Percentiles rank a stretch among this genome's conserved stretches.
phyloP scores from a whole-genome alignment of 1,140 invertebrate genomes.

The Batillaria attramentaria region DNA sequence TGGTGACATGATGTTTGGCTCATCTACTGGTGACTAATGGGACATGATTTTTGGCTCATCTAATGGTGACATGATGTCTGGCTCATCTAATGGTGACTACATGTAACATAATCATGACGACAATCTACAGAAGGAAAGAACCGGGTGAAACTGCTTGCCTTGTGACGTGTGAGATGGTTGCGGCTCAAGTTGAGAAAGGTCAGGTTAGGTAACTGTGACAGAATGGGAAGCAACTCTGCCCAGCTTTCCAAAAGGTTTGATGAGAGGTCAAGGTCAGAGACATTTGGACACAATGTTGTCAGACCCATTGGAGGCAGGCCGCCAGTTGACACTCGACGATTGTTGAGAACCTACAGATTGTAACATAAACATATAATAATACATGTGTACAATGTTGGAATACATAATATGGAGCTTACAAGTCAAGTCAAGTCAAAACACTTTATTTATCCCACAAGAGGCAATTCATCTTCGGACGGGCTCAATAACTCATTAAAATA shows the following conservation, averaged over 20 bases:
- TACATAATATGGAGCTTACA: no score
- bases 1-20: no score
- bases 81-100: no score
- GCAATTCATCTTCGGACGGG: no score
- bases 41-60: neutral
- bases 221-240: conserved; percentile 52
- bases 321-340: conserved; percentile 43
- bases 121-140: neutral
- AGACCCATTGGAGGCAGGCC: conserved; percentile 55
- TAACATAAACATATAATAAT: no score
- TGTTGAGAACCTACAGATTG: conserved; percentile 57
- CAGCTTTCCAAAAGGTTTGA: conserved; percentile 53
- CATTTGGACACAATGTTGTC: conserved; percentile 57
- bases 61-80: no score
- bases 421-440: no score
- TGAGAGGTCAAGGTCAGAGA: conserved; percentile 61
- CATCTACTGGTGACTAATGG: neutral
- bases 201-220: conserved; percentile 55
- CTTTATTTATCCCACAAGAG: no score
- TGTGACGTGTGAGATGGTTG: conserved; percentile 47
- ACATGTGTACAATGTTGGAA: no score
- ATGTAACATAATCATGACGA: no score
- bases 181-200: conserved; percentile 58
- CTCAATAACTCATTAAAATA: no score
- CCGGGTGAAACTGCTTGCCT: conserved; percentile 38